Percentiles rank a stretch among this genome's conserved stretches.
phyloP scores from a whole-genome alignment of 1,140 invertebrate genomes.

The Sesamia nonagrioides region DNA sequence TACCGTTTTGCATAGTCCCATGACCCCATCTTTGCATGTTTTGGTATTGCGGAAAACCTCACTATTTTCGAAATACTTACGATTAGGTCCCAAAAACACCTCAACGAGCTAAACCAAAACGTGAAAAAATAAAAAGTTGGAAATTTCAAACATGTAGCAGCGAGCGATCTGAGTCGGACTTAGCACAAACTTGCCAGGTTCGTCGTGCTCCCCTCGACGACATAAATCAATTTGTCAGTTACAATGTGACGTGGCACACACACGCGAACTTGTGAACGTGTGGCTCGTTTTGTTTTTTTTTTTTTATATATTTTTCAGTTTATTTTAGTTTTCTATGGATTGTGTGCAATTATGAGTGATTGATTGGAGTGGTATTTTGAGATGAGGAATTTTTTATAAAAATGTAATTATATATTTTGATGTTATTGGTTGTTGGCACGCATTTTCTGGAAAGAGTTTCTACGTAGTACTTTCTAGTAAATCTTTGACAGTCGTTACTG shows the following conservation, averaged over 20 bases:
- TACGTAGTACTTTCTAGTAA: neutral
- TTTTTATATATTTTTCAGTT: slow-evolving; percentile 33
- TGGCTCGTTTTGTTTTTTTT: neutral
- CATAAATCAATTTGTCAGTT: slow-evolving; percentile 84
- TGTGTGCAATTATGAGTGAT: slow-evolving; percentile 45
- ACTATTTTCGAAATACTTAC: neutral
- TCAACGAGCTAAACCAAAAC: neutral
- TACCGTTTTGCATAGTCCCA: too few relatives aligned
- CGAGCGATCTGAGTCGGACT: slow-evolving; percentile 60
- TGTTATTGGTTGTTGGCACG: slow-evolving; percentile 1
- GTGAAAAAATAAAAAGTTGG: slow-evolving; percentile 4
- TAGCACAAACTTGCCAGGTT: slow-evolving; percentile 59
- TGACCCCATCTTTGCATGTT: too few relatives aligned
- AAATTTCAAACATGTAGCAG: slow-evolving; percentile 60
- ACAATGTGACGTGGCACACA: slow-evolving; percentile 65
- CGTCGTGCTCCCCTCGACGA: slow-evolving; percentile 61
- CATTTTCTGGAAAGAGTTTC: neutral
- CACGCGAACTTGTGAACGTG: slow-evolving; percentile 44
- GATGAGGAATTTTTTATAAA: neutral
- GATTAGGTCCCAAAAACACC: neutral
- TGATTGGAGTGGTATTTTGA: slow-evolving; percentile 28
- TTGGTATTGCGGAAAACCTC: too few relatives aligned
- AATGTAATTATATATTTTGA: neutral
- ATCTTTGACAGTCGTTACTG: too few relatives aligned
- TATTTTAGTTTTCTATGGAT: slow-evolving; percentile 42